Base-by-base conservation (phyloP, 2,113 vertebrate species). In the Rynchops niger region DNA sequence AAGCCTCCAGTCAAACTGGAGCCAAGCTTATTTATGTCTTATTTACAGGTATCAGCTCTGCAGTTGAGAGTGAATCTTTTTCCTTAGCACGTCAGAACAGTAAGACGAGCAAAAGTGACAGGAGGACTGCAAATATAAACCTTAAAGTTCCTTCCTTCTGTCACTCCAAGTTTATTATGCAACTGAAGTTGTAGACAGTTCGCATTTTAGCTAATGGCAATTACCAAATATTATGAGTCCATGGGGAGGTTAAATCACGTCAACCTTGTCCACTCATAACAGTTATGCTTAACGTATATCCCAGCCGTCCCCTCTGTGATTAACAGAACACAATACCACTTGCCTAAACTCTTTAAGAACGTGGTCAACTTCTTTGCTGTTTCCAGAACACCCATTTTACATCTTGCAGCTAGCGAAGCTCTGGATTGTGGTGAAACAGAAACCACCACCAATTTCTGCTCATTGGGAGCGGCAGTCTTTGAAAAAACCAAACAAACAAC, bases 391-490 rank as follows among this genome's bases (percentile, higher is more conserved):
- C 92, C 98, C 94, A 99, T 96, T 74, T 98, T 96, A 66, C 98
- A 99, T 49, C 67, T 98, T 3, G 98, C 99, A 21, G 99, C 99
- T 17, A 99, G 97, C 0, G 99, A 99, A 4, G 99, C 99, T 96
- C 98, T 98, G 81, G 99, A 99, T 73, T 99, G 99, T 0, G 99
- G 99, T 0, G 99, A 99, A 29, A 99, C 93, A 0, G 99, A 99
- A 77, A 99, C 98, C 61, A 99, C 99, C 83, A 99, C 98, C 92
- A 99, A 69, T 38, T 97, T 99, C 97, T 98, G 98, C 70, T 99
- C 97, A 3, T 11, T 55, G 2, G 97, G 93, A 34, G 77, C 81
- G 0, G 87, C 96, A 6, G 38, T 66, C 98, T 98, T 71, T 9
- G 15, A 9, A 12, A 30, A 52, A 80, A 69, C 27, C 66, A 49